These are phyloP conservation scores for Urophycis tenuis DNA, from an alignment of 2,797 vertebrate genomes.

Conservation along the genomic window DNA sequence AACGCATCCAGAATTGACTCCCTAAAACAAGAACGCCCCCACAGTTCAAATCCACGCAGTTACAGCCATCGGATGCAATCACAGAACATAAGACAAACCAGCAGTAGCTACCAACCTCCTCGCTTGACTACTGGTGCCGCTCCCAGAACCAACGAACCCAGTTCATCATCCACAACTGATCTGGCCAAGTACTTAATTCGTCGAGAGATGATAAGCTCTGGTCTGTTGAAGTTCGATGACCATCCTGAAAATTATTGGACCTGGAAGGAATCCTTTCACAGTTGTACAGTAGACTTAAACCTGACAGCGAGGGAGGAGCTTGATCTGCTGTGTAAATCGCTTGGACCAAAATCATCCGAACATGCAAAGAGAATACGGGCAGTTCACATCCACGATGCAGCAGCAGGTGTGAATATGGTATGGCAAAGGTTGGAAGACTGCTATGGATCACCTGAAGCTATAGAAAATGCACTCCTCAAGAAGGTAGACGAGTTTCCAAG, in stretches of 20 bases:
- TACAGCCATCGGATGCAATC: no score
- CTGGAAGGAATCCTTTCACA: background rate
- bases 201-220: background rate
- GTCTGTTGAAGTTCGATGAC: background rate
- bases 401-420: background rate
- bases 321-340: conserved; percentile 21
- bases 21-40: no score
- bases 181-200: background rate
- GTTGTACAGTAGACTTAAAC: background rate
- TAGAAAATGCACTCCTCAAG: no score
- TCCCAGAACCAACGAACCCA: background rate
- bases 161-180: background rate
- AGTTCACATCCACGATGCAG: conserved; percentile 8
- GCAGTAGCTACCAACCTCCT: no score
- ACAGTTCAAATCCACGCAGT: no score
- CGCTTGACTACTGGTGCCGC: background rate
- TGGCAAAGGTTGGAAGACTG: background rate
- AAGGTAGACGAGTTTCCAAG: no score
- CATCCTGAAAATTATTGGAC: background rate
- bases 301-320: conserved; percentile 18
- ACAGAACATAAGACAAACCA: no score
- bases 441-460: no score
- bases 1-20: no score
- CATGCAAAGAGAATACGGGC: conserved; percentile 13
- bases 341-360: conserved; percentile 12